Conservation (phyloP, 2,888 invertebrate species). For the Atherix ibis region DNA sequence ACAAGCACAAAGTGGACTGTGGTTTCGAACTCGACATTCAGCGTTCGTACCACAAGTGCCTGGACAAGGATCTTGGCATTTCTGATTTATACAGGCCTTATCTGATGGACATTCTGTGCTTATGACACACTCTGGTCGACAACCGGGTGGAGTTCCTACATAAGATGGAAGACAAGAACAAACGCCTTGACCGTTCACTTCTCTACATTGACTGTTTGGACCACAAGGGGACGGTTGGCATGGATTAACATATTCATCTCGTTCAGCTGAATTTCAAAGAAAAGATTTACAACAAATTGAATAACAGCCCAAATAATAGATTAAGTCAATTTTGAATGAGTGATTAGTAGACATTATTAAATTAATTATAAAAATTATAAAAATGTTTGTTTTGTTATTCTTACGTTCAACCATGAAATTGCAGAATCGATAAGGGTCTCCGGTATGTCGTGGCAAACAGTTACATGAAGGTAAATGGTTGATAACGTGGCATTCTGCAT, state of each 20-base stretch:
- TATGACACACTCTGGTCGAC: conserved; percentile 61
- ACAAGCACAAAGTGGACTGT: conserved; percentile 59
- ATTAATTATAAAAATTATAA: not conserved
- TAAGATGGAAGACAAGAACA: conserved; percentile 47
- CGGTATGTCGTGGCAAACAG: conserved; percentile 52
- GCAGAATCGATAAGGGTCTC: conserved; percentile 59
- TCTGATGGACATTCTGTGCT: conserved; percentile 48
- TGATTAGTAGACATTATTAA: conserved; percentile 32
- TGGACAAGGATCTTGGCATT: conserved; percentile 53
- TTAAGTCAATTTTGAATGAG: too few relatives aligned
- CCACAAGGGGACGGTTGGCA: conserved; percentile 49
- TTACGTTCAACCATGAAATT: conserved; percentile 35
- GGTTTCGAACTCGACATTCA: conserved; percentile 37
- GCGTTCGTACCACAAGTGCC: conserved; percentile 62
- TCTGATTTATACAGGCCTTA: conserved; percentile 47
- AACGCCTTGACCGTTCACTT: conserved; percentile 36
- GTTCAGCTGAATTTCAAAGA: not conserved
- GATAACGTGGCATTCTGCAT: conserved; percentile 56
- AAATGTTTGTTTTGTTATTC: conserved; percentile 13
- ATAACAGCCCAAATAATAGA: too few relatives aligned
- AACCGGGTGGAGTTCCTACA: conserved; percentile 51
- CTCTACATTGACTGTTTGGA: conserved; percentile 45
- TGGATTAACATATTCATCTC: conserved; percentile 31
- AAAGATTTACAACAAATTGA: too few relatives aligned
- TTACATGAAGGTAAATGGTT: conserved; percentile 54